These are phyloP conservation scores for Icerya purchasi DNA, from an alignment of 2,888 invertebrate species.

Conservation along the genomic window DNA sequence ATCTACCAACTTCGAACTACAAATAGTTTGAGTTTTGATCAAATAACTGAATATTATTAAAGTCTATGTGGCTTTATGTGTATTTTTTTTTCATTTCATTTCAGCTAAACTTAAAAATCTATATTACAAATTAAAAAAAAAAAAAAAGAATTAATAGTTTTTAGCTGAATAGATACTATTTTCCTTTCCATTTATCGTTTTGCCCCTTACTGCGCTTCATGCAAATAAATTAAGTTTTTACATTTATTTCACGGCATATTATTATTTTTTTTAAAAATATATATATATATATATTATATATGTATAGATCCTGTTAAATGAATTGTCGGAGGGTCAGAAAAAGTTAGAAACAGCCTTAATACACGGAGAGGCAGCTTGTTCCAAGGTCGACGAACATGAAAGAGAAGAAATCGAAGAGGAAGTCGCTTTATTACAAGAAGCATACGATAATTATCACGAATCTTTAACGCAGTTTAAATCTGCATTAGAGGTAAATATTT, in stretches of 20 bases:
- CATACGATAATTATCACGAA: conserved; percentile 61
- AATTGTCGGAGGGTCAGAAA: conserved; percentile 58
- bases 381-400: conserved; percentile 62
- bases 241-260: background rate
- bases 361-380: conserved; percentile 68
- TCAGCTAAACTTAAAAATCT: too few relatives aligned
- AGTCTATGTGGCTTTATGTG: too few relatives aligned
- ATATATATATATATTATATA: too few relatives aligned
- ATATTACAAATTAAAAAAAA: too few relatives aligned
- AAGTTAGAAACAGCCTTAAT: conserved; percentile 64
- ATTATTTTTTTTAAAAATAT: too few relatives aligned
- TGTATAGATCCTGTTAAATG: conserved; percentile 48
- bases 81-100: too few relatives aligned
- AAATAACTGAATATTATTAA: too few relatives aligned
- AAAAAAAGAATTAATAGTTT: too few relatives aligned
- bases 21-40: too few relatives aligned
- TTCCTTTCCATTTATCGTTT: too few relatives aligned
- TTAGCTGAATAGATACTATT: too few relatives aligned
- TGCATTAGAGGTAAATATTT: conserved; percentile 40
- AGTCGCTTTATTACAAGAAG: conserved; percentile 71
- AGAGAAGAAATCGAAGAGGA: conserved; percentile 80
- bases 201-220: background rate
- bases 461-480: conserved; percentile 57
- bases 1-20: too few relatives aligned
- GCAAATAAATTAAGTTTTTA: background rate